phyloP scores from a whole-genome alignment of 1,140 invertebrate species.

The Heliconius nattereri region DNA sequence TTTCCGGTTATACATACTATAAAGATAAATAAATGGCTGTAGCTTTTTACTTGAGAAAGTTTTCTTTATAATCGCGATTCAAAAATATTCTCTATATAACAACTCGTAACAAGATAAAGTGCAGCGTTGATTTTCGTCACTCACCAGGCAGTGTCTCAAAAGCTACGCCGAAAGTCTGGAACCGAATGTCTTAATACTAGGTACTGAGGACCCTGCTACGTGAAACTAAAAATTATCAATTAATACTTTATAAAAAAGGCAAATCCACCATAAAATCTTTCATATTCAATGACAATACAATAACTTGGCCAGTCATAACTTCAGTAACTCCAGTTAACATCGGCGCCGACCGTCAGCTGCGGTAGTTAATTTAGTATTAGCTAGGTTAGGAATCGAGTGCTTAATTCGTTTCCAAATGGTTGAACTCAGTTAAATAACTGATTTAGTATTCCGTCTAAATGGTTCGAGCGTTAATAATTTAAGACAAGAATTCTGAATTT shows the following conservation, averaged over 20 bases:
- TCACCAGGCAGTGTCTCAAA: no score
- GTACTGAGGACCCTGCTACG: no score
- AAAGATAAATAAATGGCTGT: neutral
- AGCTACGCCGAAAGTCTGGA: no score
- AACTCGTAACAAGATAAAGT: no score
- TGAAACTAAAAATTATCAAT: no score
- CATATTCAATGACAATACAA: neutral
- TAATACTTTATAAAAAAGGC: no score
- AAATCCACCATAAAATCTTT: no score
- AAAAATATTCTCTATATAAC: no score
- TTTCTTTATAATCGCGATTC: neutral
- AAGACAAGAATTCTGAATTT: neutral
- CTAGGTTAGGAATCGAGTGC: conserved; percentile 25
- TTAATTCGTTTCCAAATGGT: conserved; percentile 25
- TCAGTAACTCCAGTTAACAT: conserved; percentile 17
- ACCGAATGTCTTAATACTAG: no score
- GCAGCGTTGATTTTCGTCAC: no score
- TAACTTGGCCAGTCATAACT: conserved; percentile 1
- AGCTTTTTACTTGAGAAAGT: neutral
- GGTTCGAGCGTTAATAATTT: conserved; percentile 15
- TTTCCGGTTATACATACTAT: neutral
- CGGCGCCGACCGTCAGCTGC: conserved; percentile 22
- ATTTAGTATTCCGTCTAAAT: conserved; percentile 23
- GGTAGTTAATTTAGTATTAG: conserved; percentile 27
- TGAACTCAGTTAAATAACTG: conserved; percentile 22